phyloP scores from a whole-genome alignment of 1,140 invertebrate genomes.

The Aethina tumida region DNA sequence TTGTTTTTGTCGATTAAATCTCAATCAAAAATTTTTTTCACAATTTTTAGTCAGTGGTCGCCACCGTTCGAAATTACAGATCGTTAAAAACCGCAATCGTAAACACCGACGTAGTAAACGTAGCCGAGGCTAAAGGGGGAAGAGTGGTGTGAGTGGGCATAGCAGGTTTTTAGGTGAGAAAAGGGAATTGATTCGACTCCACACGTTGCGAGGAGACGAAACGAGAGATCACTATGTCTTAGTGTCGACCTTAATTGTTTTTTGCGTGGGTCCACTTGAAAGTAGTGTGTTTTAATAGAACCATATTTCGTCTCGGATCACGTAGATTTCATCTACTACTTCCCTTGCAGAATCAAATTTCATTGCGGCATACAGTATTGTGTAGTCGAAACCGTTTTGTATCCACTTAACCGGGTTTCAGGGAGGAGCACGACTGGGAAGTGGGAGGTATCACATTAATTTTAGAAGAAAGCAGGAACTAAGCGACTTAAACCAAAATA shows the following conservation, averaged over 20 bases:
- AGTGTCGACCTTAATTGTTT: constrained; percentile 26
- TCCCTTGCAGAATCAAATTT: too few relatives aligned
- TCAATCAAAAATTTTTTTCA: neutral
- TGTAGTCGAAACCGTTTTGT: neutral
- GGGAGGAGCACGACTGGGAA: neutral
- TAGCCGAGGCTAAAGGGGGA: too few relatives aligned
- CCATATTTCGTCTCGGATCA: constrained; percentile 9
- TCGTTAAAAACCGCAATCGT: neutral
- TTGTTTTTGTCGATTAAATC: neutral
- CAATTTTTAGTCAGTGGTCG: neutral
- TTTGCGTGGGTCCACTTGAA: constrained; percentile 20
- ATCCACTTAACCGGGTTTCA: neutral
- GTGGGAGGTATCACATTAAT: too few relatives aligned
- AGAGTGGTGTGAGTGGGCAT: too few relatives aligned
- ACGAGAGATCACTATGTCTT: too few relatives aligned
- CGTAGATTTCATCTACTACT: neutral
- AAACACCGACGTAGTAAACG: too few relatives aligned
- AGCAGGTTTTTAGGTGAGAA: constrained; percentile 7
- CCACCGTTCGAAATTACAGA: neutral
- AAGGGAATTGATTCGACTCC: constrained; percentile 17
- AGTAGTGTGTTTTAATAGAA: constrained; percentile 20
- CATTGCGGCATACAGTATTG: neutral
- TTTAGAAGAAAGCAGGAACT: too few relatives aligned
- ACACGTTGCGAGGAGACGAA: constrained; percentile 12
- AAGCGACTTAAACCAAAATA: too few relatives aligned